Percentiles rank a stretch among this genome's conserved stretches.
Conservation (phyloP, 2,797 vertebrate species). For the Cryptoprocta ferox region DNA sequence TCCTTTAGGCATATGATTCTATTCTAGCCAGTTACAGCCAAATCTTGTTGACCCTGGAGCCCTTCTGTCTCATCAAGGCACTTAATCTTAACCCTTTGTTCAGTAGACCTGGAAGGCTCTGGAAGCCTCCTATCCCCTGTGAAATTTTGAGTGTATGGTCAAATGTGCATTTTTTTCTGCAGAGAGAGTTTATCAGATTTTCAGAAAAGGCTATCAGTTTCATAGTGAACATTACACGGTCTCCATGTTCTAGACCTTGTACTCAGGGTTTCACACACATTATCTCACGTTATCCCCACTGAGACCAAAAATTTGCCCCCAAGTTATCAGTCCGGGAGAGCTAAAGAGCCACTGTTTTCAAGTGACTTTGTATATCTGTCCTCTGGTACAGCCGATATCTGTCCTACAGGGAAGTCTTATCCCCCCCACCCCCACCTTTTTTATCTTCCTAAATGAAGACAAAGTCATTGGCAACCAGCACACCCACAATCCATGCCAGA, state of each 20-base stretch:
- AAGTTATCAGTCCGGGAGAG: background rate
- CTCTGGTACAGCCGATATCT: background rate
- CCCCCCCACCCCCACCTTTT: background rate
- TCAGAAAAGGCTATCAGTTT: background rate
- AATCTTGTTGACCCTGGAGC: background rate
- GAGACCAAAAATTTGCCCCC: background rate
- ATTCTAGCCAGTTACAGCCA: background rate
- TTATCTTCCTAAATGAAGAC: slow-evolving; percentile 17
- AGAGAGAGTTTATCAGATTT: background rate
- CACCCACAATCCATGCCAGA: background rate
- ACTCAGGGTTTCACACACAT: background rate
- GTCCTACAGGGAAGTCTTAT: background rate
- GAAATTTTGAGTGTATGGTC: background rate
- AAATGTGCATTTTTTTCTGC: slow-evolving; percentile 29
- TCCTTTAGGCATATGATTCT: background rate
- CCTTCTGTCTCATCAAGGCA: background rate
- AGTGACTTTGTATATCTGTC: background rate
- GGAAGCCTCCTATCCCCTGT: background rate
- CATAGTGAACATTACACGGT: background rate
- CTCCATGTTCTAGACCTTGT: background rate
- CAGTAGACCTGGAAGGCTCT: background rate
- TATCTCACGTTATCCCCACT: background rate
- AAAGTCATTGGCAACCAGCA: background rate
- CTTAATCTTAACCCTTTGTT: background rate
- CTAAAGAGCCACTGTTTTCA: background rate